Base-by-base conservation (phyloP, 2,888 invertebrate species). In the Hipparchia sbordonii region DNA sequence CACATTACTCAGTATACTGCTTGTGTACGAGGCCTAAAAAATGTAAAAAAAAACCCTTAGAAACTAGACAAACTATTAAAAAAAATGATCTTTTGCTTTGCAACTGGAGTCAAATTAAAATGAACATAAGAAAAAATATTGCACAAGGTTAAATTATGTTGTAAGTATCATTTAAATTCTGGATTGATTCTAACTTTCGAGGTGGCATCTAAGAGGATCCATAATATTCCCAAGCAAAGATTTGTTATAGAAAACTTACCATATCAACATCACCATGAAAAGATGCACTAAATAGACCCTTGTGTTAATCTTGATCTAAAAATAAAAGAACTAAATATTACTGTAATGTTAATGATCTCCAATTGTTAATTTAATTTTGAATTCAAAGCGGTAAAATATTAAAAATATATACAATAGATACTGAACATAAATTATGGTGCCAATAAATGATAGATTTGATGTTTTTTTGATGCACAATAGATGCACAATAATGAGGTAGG, bases 1-100 rank as follows among this genome's bases (percentile, higher is more conserved):
- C 6, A 89, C 63, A 61, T 84, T 77, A 73, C 85, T 84, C n/a
- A 88, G 76, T 2, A 87, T 71, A 33, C 77, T 82, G 70, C 83
- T 86, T 12, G 82, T 61, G 6, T 61, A 63, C 5, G 73, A 67
- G 46, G 71, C 68, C 76, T 77, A 66, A 71, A 67, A 59, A 70
- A 70, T 71, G 23, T 10, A 65, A 68, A 46, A 62, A 48, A 13
- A 12, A 7, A 7, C 6, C 3, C 6, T 39, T 66, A 33, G 48
- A 48, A 4, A 7, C 48, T 48, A 6, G 8, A 48, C 8, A 48
- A 48, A 48, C 1, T 6, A 48, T 7, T 3, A 48, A 48, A 48
- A 48, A 48, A 48, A 7, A 48, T 48, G 8, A 48, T 48, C 6
- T 48, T 39, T 48, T 48, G 48, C 8, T 48, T 5, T 48, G 7